Conservation (phyloP, 30 jellyfish, hydroid and myxozoan genomes). For the Pseudorhiza aurosa region DNA sequence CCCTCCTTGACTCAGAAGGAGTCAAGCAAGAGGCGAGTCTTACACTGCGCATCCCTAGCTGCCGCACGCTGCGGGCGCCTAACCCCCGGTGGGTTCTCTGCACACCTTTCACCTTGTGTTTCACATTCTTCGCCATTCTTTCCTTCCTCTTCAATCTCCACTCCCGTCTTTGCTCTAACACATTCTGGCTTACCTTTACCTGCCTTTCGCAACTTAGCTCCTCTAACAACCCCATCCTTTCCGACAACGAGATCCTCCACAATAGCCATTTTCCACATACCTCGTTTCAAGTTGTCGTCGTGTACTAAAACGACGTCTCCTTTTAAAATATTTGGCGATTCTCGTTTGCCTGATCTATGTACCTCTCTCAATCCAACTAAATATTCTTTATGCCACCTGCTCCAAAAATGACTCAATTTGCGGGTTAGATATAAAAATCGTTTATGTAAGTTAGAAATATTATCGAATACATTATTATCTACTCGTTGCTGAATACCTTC, state of each 20-base stretch:
- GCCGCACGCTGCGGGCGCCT: too few species aligned
- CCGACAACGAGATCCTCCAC: not conserved
- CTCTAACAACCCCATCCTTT: not conserved
- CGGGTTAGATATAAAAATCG: not conserved
- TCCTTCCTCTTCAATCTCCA: not conserved
- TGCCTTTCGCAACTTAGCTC: not conserved
- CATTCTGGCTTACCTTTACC: not conserved
- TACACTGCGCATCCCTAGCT: too few species aligned
- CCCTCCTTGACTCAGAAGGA: too few species aligned
- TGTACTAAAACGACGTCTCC: constrained; percentile 4
- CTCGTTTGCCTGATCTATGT: not conserved
- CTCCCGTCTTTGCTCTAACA: not conserved
- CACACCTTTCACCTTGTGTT: too few species aligned
- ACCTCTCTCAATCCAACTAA: not conserved
- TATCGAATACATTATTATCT: not conserved
- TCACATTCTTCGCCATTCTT: not conserved
- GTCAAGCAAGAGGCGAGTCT: too few species aligned
- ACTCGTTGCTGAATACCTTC: not conserved
- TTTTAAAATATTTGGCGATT: not conserved
- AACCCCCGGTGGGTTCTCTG: too few species aligned
- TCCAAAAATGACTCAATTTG: not conserved
- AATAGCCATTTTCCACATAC: not conserved
- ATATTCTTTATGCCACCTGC: not conserved
- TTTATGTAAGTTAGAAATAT: not conserved
- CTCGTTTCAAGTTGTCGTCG: not conserved